phyloP scores from a whole-genome alignment of 2,113 vertebrate genomes.

The Speoplatyrhinus poulsoni region DNA sequence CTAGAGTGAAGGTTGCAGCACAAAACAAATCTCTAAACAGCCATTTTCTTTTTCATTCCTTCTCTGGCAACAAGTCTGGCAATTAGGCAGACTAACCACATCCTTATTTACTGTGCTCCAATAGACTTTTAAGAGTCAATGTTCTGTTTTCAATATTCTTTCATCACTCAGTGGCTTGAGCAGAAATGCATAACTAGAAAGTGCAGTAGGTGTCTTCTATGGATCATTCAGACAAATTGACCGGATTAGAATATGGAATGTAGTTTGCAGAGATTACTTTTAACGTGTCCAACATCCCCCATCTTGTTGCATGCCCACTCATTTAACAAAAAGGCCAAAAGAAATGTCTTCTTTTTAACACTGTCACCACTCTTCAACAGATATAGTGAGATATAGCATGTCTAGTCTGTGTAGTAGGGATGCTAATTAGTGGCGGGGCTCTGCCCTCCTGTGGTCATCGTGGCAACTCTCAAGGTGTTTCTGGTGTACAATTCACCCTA shows the following conservation, averaged over 20 bases:
- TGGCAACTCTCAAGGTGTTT: constrained; percentile 46
- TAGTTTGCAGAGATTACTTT: constrained; percentile 49
- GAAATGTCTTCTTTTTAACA: no score
- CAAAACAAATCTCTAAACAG: constrained; percentile 56
- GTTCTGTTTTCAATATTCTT: constrained; percentile 55
- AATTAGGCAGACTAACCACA: constrained; percentile 69
- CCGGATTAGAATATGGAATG: constrained; percentile 69
- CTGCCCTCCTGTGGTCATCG: constrained; percentile 77
- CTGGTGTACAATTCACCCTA: no score
- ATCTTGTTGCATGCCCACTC: not conserved
- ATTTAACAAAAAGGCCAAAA: no score
- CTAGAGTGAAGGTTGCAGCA: constrained; percentile 45
- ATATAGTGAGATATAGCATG: constrained; percentile 28
- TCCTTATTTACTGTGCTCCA: constrained; percentile 58
- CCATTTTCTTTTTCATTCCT: constrained; percentile 41
- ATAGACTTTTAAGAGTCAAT: constrained; percentile 42
- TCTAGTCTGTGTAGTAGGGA: constrained; percentile 9
- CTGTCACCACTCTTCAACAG: constrained; percentile 45
- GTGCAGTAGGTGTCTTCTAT: constrained; percentile 1
- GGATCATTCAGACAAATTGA: constrained; percentile 56
- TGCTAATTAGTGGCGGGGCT: constrained; percentile 63
- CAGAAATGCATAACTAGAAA: constrained; percentile 27
- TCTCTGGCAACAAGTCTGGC: constrained; percentile 57
- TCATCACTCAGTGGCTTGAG: constrained; percentile 52
- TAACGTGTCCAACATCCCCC: constrained; percentile 53